Conservation (phyloP, 2,113 vertebrate genomes). For the Raphicerus campestris region DNA sequence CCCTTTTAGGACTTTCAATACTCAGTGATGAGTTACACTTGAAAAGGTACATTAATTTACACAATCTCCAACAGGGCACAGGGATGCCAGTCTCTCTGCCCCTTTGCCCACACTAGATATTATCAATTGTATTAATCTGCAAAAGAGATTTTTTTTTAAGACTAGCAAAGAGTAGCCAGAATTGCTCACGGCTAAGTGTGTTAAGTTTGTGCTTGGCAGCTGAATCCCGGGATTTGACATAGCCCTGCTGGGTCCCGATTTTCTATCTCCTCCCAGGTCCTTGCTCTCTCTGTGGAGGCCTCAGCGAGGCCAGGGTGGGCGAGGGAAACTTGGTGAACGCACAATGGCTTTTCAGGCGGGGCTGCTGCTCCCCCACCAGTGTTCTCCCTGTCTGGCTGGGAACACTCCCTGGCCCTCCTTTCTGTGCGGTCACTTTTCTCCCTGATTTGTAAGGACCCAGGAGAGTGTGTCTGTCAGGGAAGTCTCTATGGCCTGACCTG, state of each 20-base stretch:
- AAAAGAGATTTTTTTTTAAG: neutral
- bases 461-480: neutral
- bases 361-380: neutral
- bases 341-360: neutral
- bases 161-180: neutral
- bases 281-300: neutral
- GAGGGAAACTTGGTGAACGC: neutral
- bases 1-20: neutral
- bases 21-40: neutral
- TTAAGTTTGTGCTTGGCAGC: neutral
- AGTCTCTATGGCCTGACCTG: neutral
- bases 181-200: neutral
- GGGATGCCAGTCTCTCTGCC: neutral
- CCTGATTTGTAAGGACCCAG: neutral
- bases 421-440: neutral
- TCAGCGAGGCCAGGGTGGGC: neutral
- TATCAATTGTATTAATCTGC: neutral
- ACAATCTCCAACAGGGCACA: neutral
- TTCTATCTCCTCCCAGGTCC: neutral
- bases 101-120: neutral
- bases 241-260: neutral
- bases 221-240: neutral
- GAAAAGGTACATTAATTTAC: neutral
- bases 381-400: neutral
- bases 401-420: neutral